Evolutionary conservation across 2,113 vertebrate genomes (phyloP).

Genomic region (Leptodactylus fuscus): DNA sequence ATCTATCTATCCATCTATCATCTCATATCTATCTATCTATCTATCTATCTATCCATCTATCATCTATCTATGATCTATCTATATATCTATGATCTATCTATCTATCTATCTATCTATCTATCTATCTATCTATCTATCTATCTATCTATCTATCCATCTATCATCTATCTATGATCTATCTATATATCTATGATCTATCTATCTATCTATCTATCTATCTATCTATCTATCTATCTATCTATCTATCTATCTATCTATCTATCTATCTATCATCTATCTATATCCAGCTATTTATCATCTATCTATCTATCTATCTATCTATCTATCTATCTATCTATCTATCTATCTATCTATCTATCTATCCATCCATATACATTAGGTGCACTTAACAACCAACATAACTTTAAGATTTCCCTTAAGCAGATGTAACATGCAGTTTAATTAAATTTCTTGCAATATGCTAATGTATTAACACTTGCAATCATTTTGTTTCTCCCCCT

Average conservation of each 20-base stretch:
- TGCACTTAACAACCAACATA: neutral
- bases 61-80: too few relatives aligned
- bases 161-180: too few relatives aligned
- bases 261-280: neutral
- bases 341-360: neutral
- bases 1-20: too few relatives aligned
- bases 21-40: too few relatives aligned
- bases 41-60: too few relatives aligned
- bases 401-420: neutral
- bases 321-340: neutral
- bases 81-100: too few relatives aligned
- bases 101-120: too few relatives aligned
- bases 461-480: too few relatives aligned
- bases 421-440: neutral
- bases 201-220: neutral
- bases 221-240: neutral
- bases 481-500: neutral
- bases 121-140: too few relatives aligned
- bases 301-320: neutral
- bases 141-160: too few relatives aligned
- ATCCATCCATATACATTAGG: too few relatives aligned
- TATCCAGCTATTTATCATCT: neutral
- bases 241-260: neutral
- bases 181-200: neutral
- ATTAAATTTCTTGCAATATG: neutral